These are phyloP conservation scores for Drosophila funebris DNA, from an alignment of 1,140 invertebrate species.

Conservation along the genomic window DNA sequence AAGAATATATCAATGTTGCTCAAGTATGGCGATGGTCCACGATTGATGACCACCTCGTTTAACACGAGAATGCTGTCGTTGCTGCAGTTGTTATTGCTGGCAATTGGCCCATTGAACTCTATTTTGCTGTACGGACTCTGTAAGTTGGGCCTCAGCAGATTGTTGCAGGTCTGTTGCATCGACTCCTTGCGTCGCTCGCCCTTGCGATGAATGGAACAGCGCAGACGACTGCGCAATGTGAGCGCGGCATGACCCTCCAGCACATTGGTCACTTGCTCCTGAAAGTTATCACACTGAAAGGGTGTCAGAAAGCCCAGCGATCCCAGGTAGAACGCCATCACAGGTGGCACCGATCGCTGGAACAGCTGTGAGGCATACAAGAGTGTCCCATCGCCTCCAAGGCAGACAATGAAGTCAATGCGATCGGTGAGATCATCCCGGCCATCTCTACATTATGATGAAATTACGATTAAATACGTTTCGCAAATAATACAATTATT, in stretches of 20 bases:
- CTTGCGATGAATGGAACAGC: constrained; percentile 93
- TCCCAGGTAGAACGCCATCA: constrained; percentile 98
- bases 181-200: constrained; percentile 75
- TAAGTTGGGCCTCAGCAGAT: constrained; percentile 37
- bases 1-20: constrained; percentile 98
- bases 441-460: constrained; percentile 87
- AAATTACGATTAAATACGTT: neutral
- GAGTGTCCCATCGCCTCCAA: constrained; percentile 98
- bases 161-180: constrained; percentile 35
- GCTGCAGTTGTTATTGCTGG: constrained; percentile 16
- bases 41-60: constrained; percentile 98
- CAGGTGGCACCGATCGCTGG: constrained; percentile 97
- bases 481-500: neutral
- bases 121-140: constrained; percentile 24
- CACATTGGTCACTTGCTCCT: constrained; percentile 96
- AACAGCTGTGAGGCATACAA: constrained; percentile 97
- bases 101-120: constrained; percentile 30
- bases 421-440: constrained; percentile 95
- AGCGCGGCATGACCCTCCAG: constrained; percentile 96
- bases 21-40: constrained; percentile 96
- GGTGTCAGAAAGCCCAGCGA: constrained; percentile 97
- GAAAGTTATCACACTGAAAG: constrained; percentile 97
- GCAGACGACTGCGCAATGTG: constrained; percentile 93
- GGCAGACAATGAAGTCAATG: constrained; percentile 97
- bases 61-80: constrained; percentile 86